phyloP scores from a whole-genome alignment of 2,888 invertebrate genomes.

The Leptogaster cylindrica region DNA sequence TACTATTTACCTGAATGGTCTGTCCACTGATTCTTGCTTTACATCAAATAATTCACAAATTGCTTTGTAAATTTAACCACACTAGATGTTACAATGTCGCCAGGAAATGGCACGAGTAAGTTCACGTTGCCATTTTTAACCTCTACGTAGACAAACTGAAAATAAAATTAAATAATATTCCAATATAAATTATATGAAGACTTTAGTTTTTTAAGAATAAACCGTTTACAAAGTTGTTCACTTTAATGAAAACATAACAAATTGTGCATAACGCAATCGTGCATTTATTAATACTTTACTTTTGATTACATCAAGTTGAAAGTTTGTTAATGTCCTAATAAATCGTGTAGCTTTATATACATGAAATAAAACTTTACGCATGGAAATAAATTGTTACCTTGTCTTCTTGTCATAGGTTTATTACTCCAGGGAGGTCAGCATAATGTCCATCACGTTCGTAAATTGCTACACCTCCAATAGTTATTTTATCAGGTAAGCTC shows the following conservation, averaged over 20 bases:
- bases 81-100: conserved; percentile 87
- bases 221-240: no score
- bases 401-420: conserved; percentile 69
- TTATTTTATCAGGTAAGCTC: conserved; percentile 70
- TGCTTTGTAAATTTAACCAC: conserved; percentile 84
- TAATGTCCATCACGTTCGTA: conserved; percentile 86
- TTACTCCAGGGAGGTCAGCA: conserved; percentile 80
- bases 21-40: conserved; percentile 76
- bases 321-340: no score
- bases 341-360: neutral
- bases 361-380: neutral
- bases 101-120: conserved; percentile 82
- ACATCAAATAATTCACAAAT: conserved; percentile 87
- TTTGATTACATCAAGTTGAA: no score
- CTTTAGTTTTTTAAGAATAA: no score
- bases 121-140: conserved; percentile 78
- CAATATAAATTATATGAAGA: no score
- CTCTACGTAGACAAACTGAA: conserved; percentile 71
- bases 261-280: no score
- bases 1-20: no score
- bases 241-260: no score
- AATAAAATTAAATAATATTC: no score
- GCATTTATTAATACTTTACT: no score
- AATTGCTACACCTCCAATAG: conserved; percentile 80
- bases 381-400: conserved; percentile 58